These are phyloP conservation scores for Alfaro cultratus DNA, from an alignment of 2,797 vertebrate genomes.

Conservation along the genomic window DNA sequence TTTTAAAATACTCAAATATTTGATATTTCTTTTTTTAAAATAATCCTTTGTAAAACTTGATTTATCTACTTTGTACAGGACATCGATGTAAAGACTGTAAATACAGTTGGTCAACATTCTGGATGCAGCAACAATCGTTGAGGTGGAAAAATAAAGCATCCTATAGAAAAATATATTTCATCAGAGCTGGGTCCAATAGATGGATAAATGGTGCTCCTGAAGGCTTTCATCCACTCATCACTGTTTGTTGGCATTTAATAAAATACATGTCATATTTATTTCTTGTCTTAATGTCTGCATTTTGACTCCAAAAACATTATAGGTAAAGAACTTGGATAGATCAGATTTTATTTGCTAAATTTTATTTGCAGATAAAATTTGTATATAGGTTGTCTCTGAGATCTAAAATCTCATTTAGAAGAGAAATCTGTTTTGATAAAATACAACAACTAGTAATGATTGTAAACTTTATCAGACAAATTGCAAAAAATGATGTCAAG, in stretches of 20 bases:
- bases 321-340: background rate
- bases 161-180: constrained; percentile 66
- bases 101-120: constrained; percentile 77
- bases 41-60: constrained; percentile 81
- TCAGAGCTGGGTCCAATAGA: constrained; percentile 56
- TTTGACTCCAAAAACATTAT: background rate
- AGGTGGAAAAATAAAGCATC: constrained; percentile 29
- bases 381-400: too few relatives aligned
- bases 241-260: constrained; percentile 85
- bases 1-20: constrained; percentile 73
- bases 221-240: constrained; percentile 79
- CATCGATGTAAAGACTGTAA: constrained; percentile 86
- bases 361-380: too few relatives aligned
- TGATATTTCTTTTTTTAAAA: constrained; percentile 75
- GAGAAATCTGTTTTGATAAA: background rate
- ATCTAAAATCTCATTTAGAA: background rate
- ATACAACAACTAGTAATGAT: background rate
- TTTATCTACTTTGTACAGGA: constrained; percentile 85
- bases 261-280: constrained; percentile 82
- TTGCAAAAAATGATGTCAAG: background rate
- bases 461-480: background rate
- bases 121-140: constrained; percentile 83
- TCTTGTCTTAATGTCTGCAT: constrained; percentile 19
- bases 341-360: too few relatives aligned
- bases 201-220: constrained; percentile 72